Percentiles rank a stretch among this genome's conserved stretches.
Evolutionary conservation across 1,140 invertebrate genomes (phyloP).

Genomic region (Schlechtendalia chinensis): DNA sequence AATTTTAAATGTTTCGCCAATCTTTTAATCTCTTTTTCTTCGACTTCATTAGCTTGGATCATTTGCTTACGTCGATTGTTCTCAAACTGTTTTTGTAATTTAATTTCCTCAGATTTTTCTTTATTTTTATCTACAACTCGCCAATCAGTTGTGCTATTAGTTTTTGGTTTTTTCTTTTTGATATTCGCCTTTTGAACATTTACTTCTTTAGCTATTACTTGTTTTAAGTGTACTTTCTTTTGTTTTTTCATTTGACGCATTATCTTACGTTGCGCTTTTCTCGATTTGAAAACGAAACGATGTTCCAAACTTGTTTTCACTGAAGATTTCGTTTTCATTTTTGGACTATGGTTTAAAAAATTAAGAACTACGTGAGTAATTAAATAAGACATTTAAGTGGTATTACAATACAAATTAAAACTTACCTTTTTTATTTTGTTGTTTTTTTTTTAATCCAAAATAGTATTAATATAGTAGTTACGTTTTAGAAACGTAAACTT

Average conservation of each 20-base stretch:
- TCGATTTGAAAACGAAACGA: constrained; percentile 35
- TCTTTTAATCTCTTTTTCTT: constrained; percentile 76
- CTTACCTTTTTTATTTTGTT: no score
- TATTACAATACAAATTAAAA: no score
- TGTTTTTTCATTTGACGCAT: constrained; percentile 42
- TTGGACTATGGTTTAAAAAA: not conserved
- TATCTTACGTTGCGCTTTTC: constrained; percentile 28
- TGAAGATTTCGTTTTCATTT: constrained; percentile 18
- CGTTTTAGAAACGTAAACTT: no score
- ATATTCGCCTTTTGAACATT: not conserved
- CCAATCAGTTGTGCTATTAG: constrained; percentile 9
- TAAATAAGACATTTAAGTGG: no score
- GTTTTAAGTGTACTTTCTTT: constrained; percentile 18
- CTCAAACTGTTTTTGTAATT: constrained; percentile 60
- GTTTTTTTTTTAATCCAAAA: no score
- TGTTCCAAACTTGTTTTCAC: constrained; percentile 19
- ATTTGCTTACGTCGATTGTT: constrained; percentile 65
- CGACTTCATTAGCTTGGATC: constrained; percentile 69
- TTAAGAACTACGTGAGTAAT: no score
- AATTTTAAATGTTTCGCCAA: constrained; percentile 82
- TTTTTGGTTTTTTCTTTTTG: constrained; percentile 10
- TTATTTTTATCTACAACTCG: constrained; percentile 36
- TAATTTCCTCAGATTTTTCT: constrained; percentile 54
- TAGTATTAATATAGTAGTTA: no score
- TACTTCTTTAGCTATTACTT: not conserved